phyloP scores from a whole-genome alignment of 2,797 vertebrate species.

The Emys orbicularis region DNA sequence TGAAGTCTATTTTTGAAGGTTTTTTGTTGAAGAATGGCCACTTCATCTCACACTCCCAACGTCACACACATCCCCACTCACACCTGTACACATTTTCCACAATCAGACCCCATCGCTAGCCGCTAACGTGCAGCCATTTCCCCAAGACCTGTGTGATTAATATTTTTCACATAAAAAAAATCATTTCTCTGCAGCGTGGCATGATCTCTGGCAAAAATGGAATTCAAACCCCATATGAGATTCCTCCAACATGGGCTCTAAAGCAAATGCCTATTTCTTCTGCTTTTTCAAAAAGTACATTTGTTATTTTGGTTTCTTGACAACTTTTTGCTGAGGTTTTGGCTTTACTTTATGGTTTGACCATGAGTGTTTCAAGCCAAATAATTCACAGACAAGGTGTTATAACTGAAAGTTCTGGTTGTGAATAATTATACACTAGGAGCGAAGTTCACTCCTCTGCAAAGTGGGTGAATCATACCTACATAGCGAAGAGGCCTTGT shows the following conservation, averaged over 20 bases:
- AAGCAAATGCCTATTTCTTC: slow-evolving; percentile 56
- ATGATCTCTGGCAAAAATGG: slow-evolving; percentile 44
- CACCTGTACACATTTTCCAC: neutral
- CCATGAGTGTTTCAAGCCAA: neutral
- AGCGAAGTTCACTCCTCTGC: slow-evolving; percentile 30
- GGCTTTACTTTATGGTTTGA: slow-evolving; percentile 47
- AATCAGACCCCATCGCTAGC: neutral
- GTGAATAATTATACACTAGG: neutral
- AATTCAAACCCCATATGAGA: slow-evolving; percentile 58
- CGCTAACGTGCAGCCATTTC: neutral
- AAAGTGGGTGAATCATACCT: neutral
- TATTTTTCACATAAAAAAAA: slow-evolving; percentile 39
- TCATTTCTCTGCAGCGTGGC: slow-evolving; percentile 20
- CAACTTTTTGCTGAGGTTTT: slow-evolving; percentile 51
- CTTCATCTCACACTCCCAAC: neutral
- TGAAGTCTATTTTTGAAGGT: too few relatives aligned
- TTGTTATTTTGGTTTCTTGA: neutral
- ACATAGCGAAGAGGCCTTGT: slow-evolving; percentile 7
- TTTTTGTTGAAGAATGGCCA: too few relatives aligned
- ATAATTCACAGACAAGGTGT: neutral
- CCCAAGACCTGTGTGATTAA: slow-evolving; percentile 29
- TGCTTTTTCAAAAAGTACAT: slow-evolving; percentile 65
- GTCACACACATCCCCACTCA: neutral
- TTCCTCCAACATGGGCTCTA: slow-evolving; percentile 48
- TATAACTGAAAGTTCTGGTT: neutral